Evolutionary conservation across 2,888 invertebrate species (phyloP).

Genomic region (Perithous albicinctus): DNA sequence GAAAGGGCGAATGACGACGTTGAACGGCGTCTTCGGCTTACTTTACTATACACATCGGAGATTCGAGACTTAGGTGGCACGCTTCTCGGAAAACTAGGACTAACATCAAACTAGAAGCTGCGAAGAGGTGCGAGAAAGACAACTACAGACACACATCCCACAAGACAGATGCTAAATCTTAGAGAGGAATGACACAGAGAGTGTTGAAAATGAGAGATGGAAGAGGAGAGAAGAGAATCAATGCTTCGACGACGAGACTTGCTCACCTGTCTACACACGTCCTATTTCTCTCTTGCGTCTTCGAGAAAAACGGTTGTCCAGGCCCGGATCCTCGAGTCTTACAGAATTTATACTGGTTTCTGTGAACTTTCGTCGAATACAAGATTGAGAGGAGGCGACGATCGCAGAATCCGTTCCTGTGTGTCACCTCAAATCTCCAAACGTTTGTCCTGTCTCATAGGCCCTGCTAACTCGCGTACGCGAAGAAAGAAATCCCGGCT

Average conservation of each 20-base stretch:
- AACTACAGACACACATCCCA: slow-evolving; percentile 21
- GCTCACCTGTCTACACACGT: slow-evolving; percentile 82
- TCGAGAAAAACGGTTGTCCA: slow-evolving; percentile 65
- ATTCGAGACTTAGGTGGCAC: slow-evolving; percentile 68
- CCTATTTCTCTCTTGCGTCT: slow-evolving; percentile 70
- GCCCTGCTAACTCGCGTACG: slow-evolving; percentile 55
- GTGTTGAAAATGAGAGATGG: slow-evolving; percentile 18
- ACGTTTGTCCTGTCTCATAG: slow-evolving; percentile 61
- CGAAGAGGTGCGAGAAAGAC: not conserved
- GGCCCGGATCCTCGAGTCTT: slow-evolving; percentile 49
- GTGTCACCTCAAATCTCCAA: slow-evolving; percentile 79
- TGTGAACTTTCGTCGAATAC: not conserved
- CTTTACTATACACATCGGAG: slow-evolving; percentile 10
- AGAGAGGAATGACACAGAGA: slow-evolving; percentile 55
- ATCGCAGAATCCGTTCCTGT: slow-evolving; percentile 73
- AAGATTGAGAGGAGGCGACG: not conserved
- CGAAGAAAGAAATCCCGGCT: slow-evolving; percentile 79
- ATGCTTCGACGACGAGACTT: slow-evolving; percentile 68
- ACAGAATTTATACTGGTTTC: not conserved
- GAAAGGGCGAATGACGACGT: slow-evolving; percentile 27
- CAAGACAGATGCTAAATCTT: slow-evolving; percentile 83
- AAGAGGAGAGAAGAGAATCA: slow-evolving; percentile 73
- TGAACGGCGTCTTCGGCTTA: slow-evolving; percentile 22
- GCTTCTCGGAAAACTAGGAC: slow-evolving; percentile 80
- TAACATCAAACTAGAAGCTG: slow-evolving; percentile 75